Percentiles rank a stretch among this genome's conserved stretches.
Evolutionary conservation across 2,888 invertebrate genomes (phyloP).

Genomic region (Masnerella sp.): DNA sequence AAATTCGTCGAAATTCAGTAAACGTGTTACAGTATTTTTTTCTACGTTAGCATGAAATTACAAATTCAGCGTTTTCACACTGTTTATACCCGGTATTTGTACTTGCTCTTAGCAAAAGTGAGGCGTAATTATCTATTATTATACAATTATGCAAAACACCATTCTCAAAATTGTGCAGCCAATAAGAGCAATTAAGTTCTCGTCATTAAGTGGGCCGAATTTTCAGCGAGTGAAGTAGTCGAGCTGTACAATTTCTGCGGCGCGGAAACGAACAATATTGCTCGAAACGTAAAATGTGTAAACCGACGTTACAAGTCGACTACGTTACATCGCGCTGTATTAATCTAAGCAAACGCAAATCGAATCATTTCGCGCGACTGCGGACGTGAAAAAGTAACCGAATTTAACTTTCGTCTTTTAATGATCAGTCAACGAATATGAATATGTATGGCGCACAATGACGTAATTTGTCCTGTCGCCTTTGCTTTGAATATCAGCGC

Average conservation of each 20-base stretch:
- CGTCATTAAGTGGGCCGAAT: constrained; percentile 10
- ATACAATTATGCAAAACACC: constrained; percentile 21
- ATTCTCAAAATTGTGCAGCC: constrained; percentile 11
- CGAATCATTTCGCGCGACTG: not conserved
- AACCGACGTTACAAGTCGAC: not conserved
- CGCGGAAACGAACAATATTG: not conserved
- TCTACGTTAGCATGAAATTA: not conserved
- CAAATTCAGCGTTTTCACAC: constrained; percentile 2
- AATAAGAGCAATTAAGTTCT: constrained; percentile 20
- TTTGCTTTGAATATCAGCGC: constrained; percentile 13
- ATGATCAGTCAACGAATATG: constrained; percentile 10
- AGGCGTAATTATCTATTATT: constrained; percentile 22
- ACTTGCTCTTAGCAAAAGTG: constrained; percentile 4
- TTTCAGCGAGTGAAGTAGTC: not conserved
- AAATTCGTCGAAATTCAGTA: no score
- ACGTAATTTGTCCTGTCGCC: constrained; percentile 12
- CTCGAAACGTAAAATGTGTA: not conserved
- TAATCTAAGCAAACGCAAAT: not conserved
- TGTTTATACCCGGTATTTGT: constrained; percentile 15
- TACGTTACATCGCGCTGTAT: not conserved
- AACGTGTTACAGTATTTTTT: no score
- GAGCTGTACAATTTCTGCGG: not conserved
- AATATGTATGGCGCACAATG: constrained; percentile 20
- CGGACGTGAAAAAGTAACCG: constrained; percentile 4
- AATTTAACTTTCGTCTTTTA: constrained; percentile 9